These are phyloP conservation scores for Anguilla marmorata DNA, from an alignment of 2,797 vertebrate species.

Conservation along the genomic window DNA sequence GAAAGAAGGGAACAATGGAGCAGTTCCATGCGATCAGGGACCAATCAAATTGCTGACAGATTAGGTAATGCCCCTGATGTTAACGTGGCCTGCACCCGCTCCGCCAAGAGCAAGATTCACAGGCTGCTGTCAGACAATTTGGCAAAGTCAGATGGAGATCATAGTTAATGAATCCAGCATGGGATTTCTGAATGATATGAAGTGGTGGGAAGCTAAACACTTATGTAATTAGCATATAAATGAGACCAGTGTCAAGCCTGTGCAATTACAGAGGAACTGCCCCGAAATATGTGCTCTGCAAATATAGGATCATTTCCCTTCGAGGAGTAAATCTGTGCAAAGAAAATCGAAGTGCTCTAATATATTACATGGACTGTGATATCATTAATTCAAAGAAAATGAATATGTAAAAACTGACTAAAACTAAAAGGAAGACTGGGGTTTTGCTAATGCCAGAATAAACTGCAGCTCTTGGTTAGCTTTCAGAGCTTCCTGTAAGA, in stretches of 20 bases:
- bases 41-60: slow-evolving; percentile 4
- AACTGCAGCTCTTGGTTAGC: background rate
- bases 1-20: background rate
- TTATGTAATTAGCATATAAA: slow-evolving; percentile 60
- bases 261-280: slow-evolving; percentile 51
- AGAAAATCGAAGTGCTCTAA: background rate
- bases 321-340: slow-evolving; percentile 25
- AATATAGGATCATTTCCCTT: slow-evolving; percentile 49
- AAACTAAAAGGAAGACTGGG: background rate
- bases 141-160: slow-evolving; percentile 46
- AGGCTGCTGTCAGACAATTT: slow-evolving; percentile 46
- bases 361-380: background rate
- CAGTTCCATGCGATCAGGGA: background rate
- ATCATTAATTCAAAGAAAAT: background rate
- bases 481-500: too few relatives aligned
- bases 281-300: slow-evolving; percentile 38
- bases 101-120: slow-evolving; percentile 41
- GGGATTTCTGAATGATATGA: slow-evolving; percentile 44
- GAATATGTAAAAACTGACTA: slow-evolving; percentile 1
- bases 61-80: background rate
- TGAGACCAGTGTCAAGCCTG: slow-evolving; percentile 50
- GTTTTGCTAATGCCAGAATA: background rate
- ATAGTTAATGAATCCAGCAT: slow-evolving; percentile 54
- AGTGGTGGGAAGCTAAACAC: slow-evolving; percentile 55
- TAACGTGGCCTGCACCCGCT: slow-evolving; percentile 22